These are phyloP conservation scores for Pseudopodoces humilis DNA, from an alignment of 2,113 vertebrate species.

Conservation along the genomic window DNA sequence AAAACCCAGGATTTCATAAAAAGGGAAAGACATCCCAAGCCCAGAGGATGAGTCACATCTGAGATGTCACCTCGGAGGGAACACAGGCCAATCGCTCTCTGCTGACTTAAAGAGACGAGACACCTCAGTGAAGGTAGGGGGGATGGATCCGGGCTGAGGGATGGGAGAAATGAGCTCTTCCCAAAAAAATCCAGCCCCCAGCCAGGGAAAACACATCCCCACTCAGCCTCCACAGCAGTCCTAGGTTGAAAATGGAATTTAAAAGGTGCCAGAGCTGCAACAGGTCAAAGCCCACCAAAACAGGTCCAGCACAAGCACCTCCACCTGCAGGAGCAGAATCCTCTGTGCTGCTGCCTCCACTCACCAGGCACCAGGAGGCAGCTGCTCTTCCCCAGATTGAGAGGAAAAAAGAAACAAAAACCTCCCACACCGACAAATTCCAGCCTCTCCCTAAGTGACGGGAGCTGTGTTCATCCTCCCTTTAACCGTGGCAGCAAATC, in stretches of 20 bases:
- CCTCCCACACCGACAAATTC: not conserved
- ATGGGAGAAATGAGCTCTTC: not conserved
- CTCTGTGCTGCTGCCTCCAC: not conserved
- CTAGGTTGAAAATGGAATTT: not conserved
- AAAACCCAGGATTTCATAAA: not conserved
- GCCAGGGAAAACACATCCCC: not conserved
- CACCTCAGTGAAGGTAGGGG: not conserved
- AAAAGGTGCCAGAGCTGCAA: too few relatives aligned
- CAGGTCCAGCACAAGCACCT: not conserved
- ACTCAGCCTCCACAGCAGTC: not conserved
- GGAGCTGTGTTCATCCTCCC: not conserved
- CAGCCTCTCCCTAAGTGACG: not conserved
- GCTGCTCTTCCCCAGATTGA: not conserved
- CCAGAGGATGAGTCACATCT: conserved; percentile 14
- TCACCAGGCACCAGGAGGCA: not conserved
- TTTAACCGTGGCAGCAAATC: conserved; percentile 13
- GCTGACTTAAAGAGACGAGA: not conserved
- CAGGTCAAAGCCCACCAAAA: too few relatives aligned
- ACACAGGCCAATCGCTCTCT: not conserved
- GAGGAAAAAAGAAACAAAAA: not conserved
- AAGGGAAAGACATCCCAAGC: not conserved
- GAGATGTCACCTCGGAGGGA: not conserved
- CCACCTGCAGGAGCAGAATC: not conserved
- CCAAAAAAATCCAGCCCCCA: not conserved
- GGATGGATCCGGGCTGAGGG: not conserved